A percentile compares a stretch with the other conserved stretches of the same genome.
Evolutionary conservation across 2,797 vertebrate species (phyloP).

Genomic region (Coreius guichenoti): DNA sequence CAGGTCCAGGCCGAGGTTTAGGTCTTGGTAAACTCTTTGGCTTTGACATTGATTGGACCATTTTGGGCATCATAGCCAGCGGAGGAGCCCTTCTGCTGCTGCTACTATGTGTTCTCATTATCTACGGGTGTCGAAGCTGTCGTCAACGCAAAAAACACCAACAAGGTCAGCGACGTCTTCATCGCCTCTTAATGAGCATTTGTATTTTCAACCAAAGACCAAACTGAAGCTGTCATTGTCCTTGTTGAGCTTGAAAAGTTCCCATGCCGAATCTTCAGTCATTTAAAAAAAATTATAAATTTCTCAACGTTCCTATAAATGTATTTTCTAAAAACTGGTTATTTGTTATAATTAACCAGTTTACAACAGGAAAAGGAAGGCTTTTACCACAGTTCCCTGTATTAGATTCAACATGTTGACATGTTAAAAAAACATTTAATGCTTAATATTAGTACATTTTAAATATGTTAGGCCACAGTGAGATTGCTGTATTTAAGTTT

Average conservation of each 20-base stretch:
- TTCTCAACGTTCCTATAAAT: no score
- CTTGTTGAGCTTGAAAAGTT: no score
- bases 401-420: neutral
- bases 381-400: neutral
- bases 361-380: neutral
- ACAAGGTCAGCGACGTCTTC: neutral
- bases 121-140: conserved; percentile 46
- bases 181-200: neutral
- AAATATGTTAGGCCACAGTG: neutral
- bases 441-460: no score
- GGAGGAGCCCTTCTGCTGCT: neutral
- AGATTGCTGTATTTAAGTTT: neutral
- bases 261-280: neutral
- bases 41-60: neutral
- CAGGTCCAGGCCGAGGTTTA: accelerated
- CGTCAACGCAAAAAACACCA: neutral
- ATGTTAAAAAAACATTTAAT: neutral
- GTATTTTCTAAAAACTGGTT: neutral
- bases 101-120: neutral
- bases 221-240: neutral
- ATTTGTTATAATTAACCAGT: neutral
- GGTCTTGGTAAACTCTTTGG: neutral
- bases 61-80: neutral
- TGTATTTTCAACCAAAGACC: neutral
- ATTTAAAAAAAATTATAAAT: neutral